Evolutionary conservation across 64 coral and sea anemone species (phyloP), one percentile per base, ranked within the genome.

Genomic region (Stichodactyla helianthus): DNA sequence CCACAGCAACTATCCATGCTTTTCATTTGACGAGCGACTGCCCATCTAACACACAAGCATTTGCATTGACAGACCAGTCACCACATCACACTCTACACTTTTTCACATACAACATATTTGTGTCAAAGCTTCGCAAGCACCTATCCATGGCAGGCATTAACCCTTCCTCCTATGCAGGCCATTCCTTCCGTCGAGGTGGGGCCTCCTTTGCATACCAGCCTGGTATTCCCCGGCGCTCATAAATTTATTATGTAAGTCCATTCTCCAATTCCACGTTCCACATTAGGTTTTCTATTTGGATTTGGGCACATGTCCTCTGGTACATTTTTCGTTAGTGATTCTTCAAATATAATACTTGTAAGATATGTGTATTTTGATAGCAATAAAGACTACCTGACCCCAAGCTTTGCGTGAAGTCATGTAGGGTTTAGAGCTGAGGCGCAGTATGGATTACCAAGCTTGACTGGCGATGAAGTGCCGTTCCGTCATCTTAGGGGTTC

Each of bases 181-280:
- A 92, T 59, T 92, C 90, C 18, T 65, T 92, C 51, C 90, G 77
- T 68, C n/a, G 85, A 12, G 90, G 90, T 59, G 89, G 83, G 20
- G 84, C 89, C 26, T 91, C 89, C 20, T 91, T 91, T 91, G 77
- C 83, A 18, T 91, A 92, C 61, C 85, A 87, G 71, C 87, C 85
- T 19, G 90, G 90, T 35, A 67, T 92, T 52, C 90, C 90, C 28
- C 56, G 89, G 82, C 83, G 57, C 77, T 91, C 83, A 65, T 60
- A 71, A 77, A 77, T 18, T 26, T 77, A 18, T 10, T 77, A 77
- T 11, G 71, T 18, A 77, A 77, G 31, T 77, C 71, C 17, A 77
- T 77, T 26, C 71, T 77, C 8, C 55, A 57, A 57, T 13, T 10
- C 71, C 71, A 77, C 71, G 7, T 12, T 44, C 7, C 8, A 77